Evolutionary conservation across 2,113 vertebrate species (phyloP).

Genomic region (Potamarius usumacintae): DNA sequence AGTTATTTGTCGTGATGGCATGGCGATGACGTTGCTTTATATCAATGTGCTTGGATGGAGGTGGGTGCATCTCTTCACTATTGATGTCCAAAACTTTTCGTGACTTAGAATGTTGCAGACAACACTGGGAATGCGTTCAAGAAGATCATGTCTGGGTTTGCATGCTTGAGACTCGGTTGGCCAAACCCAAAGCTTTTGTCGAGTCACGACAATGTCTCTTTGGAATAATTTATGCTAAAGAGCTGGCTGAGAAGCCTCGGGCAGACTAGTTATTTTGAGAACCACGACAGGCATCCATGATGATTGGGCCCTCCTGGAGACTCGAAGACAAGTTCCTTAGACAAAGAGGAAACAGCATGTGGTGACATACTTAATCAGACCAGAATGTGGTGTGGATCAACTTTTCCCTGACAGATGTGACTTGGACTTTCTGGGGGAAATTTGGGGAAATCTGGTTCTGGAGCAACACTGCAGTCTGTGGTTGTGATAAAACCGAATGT

Average conservation of each 20-base stretch:
- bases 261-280: conserved; percentile 51
- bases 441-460: conserved; percentile 15
- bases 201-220: conserved; percentile 15
- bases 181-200: conserved; percentile 15
- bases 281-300: conserved; percentile 4
- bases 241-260: conserved; percentile 45
- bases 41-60: not conserved
- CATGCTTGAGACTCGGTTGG: conserved; percentile 25
- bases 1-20: conserved; percentile 7
- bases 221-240: conserved; percentile 57
- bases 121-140: conserved; percentile 26
- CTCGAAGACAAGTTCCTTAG: conserved; percentile 45
- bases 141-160: conserved; percentile 15
- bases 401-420: conserved; percentile 1
- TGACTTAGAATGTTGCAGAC: conserved; percentile 41
- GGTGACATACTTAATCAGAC: conserved; percentile 56
- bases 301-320: conserved; percentile 33
- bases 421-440: conserved; percentile 1
- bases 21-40: conserved; percentile 10
- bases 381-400: conserved; percentile 40
- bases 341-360: conserved; percentile 39
- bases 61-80: conserved; percentile 1
- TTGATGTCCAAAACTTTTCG: conserved; percentile 29
- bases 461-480: not conserved
- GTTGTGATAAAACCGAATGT: conserved; percentile 9